Evolutionary conservation across 2,113 vertebrate species (phyloP).

Genomic region (Baryphthengus martii): DNA sequence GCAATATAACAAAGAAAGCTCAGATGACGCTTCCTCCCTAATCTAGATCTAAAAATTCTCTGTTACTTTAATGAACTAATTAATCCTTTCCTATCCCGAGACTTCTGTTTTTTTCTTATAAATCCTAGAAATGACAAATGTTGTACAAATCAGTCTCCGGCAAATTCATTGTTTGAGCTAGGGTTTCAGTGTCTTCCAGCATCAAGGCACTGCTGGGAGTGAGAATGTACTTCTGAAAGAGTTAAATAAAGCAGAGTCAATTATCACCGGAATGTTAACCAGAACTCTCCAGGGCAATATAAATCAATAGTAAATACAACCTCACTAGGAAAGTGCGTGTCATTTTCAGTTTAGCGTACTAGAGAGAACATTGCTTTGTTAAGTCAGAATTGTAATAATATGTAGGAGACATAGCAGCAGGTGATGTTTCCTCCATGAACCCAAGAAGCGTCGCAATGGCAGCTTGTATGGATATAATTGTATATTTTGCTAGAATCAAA

Average conservation of each 20-base stretch:
- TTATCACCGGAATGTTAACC: slow-evolving; percentile 56
- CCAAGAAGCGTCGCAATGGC: slow-evolving; percentile 51
- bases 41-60: background rate
- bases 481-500: slow-evolving; percentile 86
- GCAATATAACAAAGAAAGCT: background rate
- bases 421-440: slow-evolving; percentile 49
- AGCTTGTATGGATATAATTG: slow-evolving; percentile 78
- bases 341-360: slow-evolving; percentile 41
- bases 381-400: slow-evolving; percentile 67
- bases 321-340: background rate
- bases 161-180: background rate
- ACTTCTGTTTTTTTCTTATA: background rate
- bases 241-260: slow-evolving; percentile 40
- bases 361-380: slow-evolving; percentile 53
- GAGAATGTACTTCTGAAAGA: background rate
- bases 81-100: background rate
- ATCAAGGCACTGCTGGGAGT: background rate
- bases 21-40: background rate
- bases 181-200: background rate
- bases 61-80: background rate
- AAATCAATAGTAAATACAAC: slow-evolving; percentile 58
- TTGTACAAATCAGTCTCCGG: background rate
- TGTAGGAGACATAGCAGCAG: slow-evolving; percentile 54
- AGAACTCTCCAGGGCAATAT: slow-evolving; percentile 41
- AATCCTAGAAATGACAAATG: background rate